Percentiles rank a stretch among this genome's conserved stretches.
Evolutionary conservation across 1,140 invertebrate species (phyloP).

Genomic region (Stegodyphus dumicola): DNA sequence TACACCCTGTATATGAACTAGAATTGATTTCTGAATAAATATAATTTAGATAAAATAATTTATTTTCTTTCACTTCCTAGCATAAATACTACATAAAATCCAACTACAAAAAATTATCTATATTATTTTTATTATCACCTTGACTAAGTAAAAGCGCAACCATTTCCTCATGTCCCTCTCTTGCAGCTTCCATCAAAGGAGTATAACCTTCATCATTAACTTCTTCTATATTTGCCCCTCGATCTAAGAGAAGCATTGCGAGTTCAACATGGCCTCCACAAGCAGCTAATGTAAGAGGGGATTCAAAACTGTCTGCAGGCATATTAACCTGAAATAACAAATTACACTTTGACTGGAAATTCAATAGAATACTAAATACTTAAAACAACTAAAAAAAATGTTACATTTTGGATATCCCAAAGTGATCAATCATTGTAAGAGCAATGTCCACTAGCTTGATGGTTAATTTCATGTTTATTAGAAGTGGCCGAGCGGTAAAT

Average conservation of each 20-base stretch:
- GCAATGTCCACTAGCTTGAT: too few species aligned
- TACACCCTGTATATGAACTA: too few species aligned
- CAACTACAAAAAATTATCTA: too few species aligned
- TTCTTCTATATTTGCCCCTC: conserved; percentile 98
- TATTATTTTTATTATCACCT: conserved; percentile 71
- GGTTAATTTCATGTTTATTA: too few species aligned
- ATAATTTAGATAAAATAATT: too few species aligned
- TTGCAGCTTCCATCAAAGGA: conserved; percentile 97
- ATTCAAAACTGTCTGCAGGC: conserved; percentile 99
- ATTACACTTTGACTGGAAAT: conserved; percentile 10
- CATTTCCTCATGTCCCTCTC: conserved; percentile 99
- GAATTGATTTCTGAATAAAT: too few species aligned
- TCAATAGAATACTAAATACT: not conserved
- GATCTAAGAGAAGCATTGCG: conserved; percentile 92
- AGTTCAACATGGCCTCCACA: conserved; percentile 98
- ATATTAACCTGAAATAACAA: conserved; percentile 83
- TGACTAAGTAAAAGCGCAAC: conserved; percentile 92
- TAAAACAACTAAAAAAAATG: too few species aligned
- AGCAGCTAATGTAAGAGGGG: conserved; percentile 95
- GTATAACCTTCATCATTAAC: conserved; percentile 99
- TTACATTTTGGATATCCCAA: too few species aligned
- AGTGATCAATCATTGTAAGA: too few species aligned
- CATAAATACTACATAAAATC: not conserved
- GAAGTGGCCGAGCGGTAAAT: too few species aligned
- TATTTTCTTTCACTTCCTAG: not conserved